Conservation (phyloP, 2,888 invertebrate species). For the Dynastes maya region DNA sequence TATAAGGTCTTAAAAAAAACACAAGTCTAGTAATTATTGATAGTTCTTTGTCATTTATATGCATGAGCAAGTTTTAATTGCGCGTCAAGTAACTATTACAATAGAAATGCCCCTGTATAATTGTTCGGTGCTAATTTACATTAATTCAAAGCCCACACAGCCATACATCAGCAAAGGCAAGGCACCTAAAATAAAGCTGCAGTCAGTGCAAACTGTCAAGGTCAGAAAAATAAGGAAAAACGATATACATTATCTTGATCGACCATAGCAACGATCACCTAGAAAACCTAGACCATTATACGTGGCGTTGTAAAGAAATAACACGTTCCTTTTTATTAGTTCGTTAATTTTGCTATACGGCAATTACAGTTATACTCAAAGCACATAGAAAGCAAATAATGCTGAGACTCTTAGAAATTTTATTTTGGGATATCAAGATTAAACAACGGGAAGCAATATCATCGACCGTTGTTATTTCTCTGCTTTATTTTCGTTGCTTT, state of each 20-base stretch:
- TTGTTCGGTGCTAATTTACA: slow-evolving; percentile 27
- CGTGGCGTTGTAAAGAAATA: neutral
- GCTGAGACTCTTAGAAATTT: neutral
- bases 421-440: neutral
- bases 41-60: too few species aligned
- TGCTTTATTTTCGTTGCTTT: slow-evolving; percentile 14
- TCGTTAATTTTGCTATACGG: neutral
- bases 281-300: neutral
- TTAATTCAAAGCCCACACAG: neutral
- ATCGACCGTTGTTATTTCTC: neutral
- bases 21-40: too few species aligned
- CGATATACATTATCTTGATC: slow-evolving; percentile 35
- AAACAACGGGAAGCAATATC: neutral
- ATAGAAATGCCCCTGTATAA: neutral
- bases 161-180: neutral
- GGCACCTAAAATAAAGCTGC: neutral
- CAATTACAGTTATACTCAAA: neutral
- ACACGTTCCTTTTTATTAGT: neutral
- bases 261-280: neutral
- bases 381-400: neutral
- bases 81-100: neutral
- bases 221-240: slow-evolving; percentile 18
- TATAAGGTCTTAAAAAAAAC: too few species aligned
- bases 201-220: slow-evolving; percentile 7
- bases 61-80: too few species aligned